Evolutionary conservation across 2,888 invertebrate species (phyloP).

Genomic region (Parnassius mnemosyne): DNA sequence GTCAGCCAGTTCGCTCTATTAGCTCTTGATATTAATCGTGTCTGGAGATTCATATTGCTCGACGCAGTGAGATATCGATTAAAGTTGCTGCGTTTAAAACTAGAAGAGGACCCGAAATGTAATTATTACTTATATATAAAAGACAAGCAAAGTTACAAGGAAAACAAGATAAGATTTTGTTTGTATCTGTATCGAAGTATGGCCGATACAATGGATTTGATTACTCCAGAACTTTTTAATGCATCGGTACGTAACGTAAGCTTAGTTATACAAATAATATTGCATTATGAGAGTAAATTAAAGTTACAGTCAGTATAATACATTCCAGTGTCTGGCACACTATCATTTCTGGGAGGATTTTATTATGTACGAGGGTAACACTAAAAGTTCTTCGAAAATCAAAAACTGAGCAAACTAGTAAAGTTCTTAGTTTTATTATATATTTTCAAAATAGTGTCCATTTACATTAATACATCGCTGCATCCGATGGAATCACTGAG

Average conservation of each 20-base stretch:
- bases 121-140: slow-evolving; percentile 58
- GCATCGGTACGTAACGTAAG: slow-evolving; percentile 52
- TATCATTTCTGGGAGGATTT: too few species aligned
- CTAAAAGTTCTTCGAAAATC: too few species aligned
- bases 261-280: too few species aligned
- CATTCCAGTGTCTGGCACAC: too few species aligned
- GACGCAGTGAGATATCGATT: slow-evolving; percentile 58
- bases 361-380: too few species aligned
- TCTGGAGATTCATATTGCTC: slow-evolving; percentile 53
- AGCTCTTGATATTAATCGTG: slow-evolving; percentile 49
- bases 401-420: too few species aligned
- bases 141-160: slow-evolving; percentile 52
- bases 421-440: too few species aligned
- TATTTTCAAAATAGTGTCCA: too few species aligned
- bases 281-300: too few species aligned
- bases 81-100: slow-evolving; percentile 48
- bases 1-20: slow-evolving; percentile 52
- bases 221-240: slow-evolving; percentile 54
- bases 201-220: slow-evolving; percentile 55
- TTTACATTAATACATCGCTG: too few species aligned
- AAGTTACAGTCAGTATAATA: too few species aligned
- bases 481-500: too few species aligned
- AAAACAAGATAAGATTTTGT: slow-evolving; percentile 55
- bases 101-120: slow-evolving; percentile 51
- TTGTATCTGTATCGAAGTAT: slow-evolving; percentile 54